Conservation (phyloP, 2,888 invertebrate genomes). For the Argyresthia goedartella region DNA sequence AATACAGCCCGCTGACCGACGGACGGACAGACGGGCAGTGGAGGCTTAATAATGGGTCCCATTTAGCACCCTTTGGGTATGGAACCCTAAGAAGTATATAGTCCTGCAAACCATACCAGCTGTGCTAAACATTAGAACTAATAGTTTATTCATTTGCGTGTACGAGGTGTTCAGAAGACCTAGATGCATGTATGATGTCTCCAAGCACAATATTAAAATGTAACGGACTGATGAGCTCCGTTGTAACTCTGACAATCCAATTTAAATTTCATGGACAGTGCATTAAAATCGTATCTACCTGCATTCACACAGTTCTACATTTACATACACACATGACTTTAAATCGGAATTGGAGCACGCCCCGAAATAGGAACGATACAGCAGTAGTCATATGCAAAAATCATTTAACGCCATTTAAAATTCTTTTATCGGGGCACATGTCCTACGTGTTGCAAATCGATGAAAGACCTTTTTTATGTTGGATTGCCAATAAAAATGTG, state of each 20-base stretch:
- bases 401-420: conserved; percentile 63
- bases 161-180: not conserved
- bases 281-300: conserved; percentile 35
- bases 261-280: conserved; percentile 48
- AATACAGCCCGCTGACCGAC: no score
- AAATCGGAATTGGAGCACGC: conserved; percentile 5
- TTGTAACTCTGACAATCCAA: conserved; percentile 39
- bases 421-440: conserved; percentile 53
- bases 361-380: not conserved
- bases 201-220: conserved; percentile 27
- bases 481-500: conserved; percentile 49
- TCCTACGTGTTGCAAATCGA: conserved; percentile 47
- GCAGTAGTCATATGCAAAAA: conserved; percentile 63
- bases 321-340: conserved; percentile 6
- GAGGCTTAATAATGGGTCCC: no score
- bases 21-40: no score
- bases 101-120: not conserved
- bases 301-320: conserved; percentile 8
- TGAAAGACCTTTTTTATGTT: conserved; percentile 58
- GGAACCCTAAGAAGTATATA: not conserved
- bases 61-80: no score
- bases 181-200: not conserved
- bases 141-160: conserved; percentile 5
- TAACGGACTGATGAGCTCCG: conserved; percentile 52
- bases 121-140: not conserved